These are phyloP conservation scores for Rousettus madagascariensis DNA, from an alignment of 2,797 vertebrate species.

Conservation along the genomic window DNA sequence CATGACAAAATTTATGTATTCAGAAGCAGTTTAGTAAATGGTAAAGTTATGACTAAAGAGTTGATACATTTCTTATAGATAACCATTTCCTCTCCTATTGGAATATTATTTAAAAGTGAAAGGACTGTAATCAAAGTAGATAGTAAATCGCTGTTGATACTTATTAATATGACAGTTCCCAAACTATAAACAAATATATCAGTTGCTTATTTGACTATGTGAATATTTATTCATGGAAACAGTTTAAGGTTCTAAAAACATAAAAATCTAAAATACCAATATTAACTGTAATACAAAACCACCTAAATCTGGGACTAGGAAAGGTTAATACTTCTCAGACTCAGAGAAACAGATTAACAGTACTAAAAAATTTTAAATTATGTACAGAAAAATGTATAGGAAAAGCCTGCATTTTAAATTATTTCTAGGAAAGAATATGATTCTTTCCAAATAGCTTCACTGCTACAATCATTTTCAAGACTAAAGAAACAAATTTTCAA, in stretches of 20 bases:
- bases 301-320: background rate
- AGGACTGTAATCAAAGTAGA: constrained; percentile 6
- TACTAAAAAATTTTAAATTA: constrained; percentile 8
- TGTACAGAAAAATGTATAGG: background rate
- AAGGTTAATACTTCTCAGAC: background rate
- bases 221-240: constrained; percentile 27
- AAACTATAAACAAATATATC: background rate
- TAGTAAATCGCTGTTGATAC: background rate
- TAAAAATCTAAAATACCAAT: background rate
- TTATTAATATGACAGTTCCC: background rate
- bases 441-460: background rate
- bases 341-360: background rate
- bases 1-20: constrained; percentile 8
- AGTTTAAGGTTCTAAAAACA: background rate
- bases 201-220: background rate
- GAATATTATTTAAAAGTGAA: constrained; percentile 61
- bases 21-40: background rate
- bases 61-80: background rate
- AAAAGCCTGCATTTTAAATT: constrained; percentile 11
- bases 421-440: background rate
- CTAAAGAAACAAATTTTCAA: background rate
- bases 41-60: background rate
- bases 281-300: background rate
- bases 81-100: constrained; percentile 82
- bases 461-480: background rate